phyloP scores from a whole-genome alignment of 1,140 invertebrate genomes.

The Proales similis region DNA sequence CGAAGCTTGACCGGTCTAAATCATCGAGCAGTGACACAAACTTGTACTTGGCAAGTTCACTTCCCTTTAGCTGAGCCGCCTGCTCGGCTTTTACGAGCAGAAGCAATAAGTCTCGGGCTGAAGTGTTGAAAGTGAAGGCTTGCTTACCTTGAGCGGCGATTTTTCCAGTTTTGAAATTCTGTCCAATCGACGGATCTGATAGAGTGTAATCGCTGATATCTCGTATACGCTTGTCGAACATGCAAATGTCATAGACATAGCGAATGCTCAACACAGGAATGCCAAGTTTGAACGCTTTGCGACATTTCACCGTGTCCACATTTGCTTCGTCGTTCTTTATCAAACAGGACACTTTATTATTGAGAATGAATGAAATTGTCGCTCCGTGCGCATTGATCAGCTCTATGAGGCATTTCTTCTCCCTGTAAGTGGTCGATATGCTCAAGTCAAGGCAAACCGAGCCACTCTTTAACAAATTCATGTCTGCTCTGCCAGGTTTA shows the following conservation, averaged over 20 bases:
- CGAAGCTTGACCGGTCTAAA: neutral
- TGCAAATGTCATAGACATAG: constrained; percentile 44
- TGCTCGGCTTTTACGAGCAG: neutral
- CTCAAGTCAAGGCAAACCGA: constrained; percentile 24
- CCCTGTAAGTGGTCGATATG: neutral
- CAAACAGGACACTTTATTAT: constrained; percentile 5
- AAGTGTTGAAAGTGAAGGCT: neutral
- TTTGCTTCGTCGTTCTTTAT: constrained; percentile 43
- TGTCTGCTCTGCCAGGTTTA: constrained; percentile 1
- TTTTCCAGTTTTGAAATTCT: neutral
- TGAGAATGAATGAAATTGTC: constrained; percentile 13
- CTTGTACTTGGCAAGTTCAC: constrained; percentile 4
- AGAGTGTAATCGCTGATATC: constrained; percentile 41
- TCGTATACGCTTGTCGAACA: constrained; percentile 38
- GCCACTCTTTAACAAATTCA: neutral
- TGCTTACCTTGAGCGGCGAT: neutral
- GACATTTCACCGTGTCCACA: constrained; percentile 43
- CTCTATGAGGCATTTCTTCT: constrained; percentile 34
- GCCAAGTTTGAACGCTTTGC: constrained; percentile 42
- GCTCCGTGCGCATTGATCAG: constrained; percentile 1
- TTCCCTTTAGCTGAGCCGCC: neutral
- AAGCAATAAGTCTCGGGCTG: neutral
- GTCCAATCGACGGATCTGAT: constrained; percentile 4
- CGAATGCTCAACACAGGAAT: constrained; percentile 45
- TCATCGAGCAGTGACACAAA: neutral